Evolutionary conservation across 2,113 vertebrate genomes (phyloP).

Genomic region (Micronisus gabar): DNA sequence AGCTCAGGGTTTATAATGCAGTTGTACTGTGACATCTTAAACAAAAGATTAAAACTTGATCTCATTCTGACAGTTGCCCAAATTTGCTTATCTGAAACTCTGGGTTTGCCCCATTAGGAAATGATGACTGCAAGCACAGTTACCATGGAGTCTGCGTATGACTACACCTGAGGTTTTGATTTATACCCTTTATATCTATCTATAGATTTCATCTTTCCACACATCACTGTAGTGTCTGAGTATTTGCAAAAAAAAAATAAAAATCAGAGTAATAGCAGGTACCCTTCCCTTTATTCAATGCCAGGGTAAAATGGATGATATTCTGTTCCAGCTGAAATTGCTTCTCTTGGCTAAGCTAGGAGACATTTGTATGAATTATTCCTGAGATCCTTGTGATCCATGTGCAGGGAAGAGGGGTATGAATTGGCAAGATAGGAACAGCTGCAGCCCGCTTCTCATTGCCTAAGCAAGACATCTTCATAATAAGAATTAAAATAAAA

Average conservation of each 20-base stretch:
- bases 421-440: not conserved
- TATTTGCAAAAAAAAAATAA: not conserved
- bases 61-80: not conserved
- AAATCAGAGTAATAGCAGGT: not conserved
- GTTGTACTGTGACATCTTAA: not conserved
- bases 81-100: not conserved
- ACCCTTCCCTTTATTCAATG: not conserved
- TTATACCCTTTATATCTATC: not conserved
- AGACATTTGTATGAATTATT: slow-evolving; percentile 18
- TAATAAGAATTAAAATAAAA: not conserved
- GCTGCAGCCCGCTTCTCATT: not conserved
- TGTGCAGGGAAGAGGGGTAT: not conserved
- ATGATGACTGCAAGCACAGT: not conserved
- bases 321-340: not conserved
- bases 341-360: not conserved
- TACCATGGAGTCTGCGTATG: not conserved
- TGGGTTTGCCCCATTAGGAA: not conserved
- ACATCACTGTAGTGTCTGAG: not conserved
- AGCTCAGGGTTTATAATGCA: not conserved
- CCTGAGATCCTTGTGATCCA: not conserved
- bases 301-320: not conserved
- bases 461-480: not conserved
- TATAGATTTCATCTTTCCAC: not conserved
- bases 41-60: not conserved
- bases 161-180: not conserved